Evolutionary conservation across 2,888 invertebrate species (phyloP).

Genomic region (Anodontia alba): DNA sequence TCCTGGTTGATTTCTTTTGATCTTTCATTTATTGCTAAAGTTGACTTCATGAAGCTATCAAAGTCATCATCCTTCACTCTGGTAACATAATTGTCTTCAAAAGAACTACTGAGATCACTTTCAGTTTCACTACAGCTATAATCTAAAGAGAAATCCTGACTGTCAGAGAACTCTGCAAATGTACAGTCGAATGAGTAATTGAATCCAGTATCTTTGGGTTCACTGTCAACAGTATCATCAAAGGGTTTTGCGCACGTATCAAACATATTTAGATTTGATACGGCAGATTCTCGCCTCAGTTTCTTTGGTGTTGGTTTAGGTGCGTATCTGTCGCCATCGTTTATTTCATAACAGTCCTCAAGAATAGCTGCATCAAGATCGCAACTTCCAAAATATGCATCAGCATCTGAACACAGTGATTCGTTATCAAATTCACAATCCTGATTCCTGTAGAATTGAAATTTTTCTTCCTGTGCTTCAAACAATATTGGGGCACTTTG

Average conservation of each 20-base stretch:
- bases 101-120: not conserved
- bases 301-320: not conserved
- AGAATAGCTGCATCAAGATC: slow-evolving; percentile 38
- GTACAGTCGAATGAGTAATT: slow-evolving; percentile 46
- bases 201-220: slow-evolving; percentile 12
- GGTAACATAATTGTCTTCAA: not conserved
- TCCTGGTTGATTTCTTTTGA: not conserved
- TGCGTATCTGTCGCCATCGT: not conserved
- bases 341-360: slow-evolving; percentile 5
- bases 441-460: slow-evolving; percentile 42
- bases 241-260: slow-evolving; percentile 1
- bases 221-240: not conserved
- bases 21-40: not conserved
- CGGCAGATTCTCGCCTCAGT: slow-evolving; percentile 25
- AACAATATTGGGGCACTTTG: slow-evolving; percentile 24
- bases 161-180: slow-evolving; percentile 25
- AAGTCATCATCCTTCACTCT: not conserved
- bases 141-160: not conserved
- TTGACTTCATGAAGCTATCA: not conserved
- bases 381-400: slow-evolving; percentile 14
- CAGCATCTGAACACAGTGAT: slow-evolving; percentile 24
- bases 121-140: slow-evolving; percentile 8
- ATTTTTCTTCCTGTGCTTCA: slow-evolving; percentile 27
- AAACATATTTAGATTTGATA: slow-evolving; percentile 26
- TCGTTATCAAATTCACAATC: slow-evolving; percentile 47